phyloP scores from a whole-genome alignment of 2,113 vertebrate genomes.

The Lagopus leucura region DNA sequence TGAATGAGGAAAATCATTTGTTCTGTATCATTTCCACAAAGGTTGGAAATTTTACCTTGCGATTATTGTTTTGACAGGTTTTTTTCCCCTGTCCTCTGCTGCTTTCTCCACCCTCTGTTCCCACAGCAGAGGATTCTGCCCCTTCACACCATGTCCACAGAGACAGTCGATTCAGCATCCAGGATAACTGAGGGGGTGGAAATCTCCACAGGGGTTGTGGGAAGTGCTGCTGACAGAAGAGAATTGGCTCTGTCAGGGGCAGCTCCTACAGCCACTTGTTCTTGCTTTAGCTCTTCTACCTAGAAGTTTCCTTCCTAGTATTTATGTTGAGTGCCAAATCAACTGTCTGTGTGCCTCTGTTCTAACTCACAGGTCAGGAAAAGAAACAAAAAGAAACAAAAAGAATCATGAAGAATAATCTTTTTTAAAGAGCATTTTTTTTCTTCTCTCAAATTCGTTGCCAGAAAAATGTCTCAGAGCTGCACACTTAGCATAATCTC shows the following conservation, averaged over 20 bases:
- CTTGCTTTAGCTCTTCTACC: neutral
- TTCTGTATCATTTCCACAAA: neutral
- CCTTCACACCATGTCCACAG: constrained; percentile 17
- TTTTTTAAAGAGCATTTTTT: neutral
- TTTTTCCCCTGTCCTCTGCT: neutral
- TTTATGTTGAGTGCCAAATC: neutral
- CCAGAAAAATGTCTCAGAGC: neutral
- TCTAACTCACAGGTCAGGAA: neutral
- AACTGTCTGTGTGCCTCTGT: neutral
- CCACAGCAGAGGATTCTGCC: neutral
- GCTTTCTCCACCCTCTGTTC: neutral
- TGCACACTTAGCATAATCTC: neutral
- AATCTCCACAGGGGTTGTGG: constrained; percentile 11
- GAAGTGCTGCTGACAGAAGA: neutral
- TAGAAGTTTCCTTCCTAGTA: neutral
- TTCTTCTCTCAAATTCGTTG: neutral
- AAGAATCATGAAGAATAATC: neutral
- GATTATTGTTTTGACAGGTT: neutral
- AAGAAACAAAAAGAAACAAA: neutral
- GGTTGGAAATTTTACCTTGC: neutral
- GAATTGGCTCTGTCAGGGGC: constrained; percentile 1
- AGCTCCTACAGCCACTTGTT: constrained; percentile 12
- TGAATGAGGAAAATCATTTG: neutral
- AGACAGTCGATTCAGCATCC: neutral
- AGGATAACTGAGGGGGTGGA: neutral